Evolutionary conservation across 2,797 vertebrate species (phyloP), one percentile per base, ranked within the genome.

Genomic region (Gymnoscopelus braueri): DNA sequence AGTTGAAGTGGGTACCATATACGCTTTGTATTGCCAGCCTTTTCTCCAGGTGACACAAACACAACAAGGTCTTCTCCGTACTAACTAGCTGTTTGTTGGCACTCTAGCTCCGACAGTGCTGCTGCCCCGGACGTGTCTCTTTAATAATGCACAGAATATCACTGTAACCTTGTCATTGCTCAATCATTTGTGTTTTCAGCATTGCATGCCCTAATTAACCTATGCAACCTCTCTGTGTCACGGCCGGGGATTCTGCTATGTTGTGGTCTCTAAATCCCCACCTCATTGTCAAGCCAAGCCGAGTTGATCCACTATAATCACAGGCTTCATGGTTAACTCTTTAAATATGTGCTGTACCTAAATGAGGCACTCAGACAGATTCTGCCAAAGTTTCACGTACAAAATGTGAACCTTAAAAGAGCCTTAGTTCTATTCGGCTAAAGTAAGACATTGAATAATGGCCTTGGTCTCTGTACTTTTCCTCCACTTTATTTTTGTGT

Each of bases 141-240:
- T 75, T 76, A 67, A 70, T 78, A 84, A 67, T 65, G 19, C 29
- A 53, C 52, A 57, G 60, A 58, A 53, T 60, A 14, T 50, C 65
- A n/a, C 2, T 2, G 1, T 51, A 51, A 15, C 13, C 12, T 51
- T 51, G 50, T 51, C 49, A n/a, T n/a, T 50, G 49, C n/a, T 51
- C 50, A 53, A 53, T 54, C 62, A 23, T 12, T 14, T 48, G 15
- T 35, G 29, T 44, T 44, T 44, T 44, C 39, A 44, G 39, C 7
- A 44, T 44, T 44, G 39, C 39, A 44, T 44, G 5, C 39, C 39
- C 39, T 44, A 60, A 14, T 2, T 32, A 39, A 3, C 60, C 44
- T 50, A 5, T 13, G 55, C 52, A 14, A 53, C 67, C 54, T 52
- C 29, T 4, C 12, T 5, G 19, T 19, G 47, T 72, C 47, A 24